Percentiles rank a stretch among this genome's conserved stretches.
Evolutionary conservation across 2,888 invertebrate genomes (phyloP).

Genomic region (Andrena hattorfiana): DNA sequence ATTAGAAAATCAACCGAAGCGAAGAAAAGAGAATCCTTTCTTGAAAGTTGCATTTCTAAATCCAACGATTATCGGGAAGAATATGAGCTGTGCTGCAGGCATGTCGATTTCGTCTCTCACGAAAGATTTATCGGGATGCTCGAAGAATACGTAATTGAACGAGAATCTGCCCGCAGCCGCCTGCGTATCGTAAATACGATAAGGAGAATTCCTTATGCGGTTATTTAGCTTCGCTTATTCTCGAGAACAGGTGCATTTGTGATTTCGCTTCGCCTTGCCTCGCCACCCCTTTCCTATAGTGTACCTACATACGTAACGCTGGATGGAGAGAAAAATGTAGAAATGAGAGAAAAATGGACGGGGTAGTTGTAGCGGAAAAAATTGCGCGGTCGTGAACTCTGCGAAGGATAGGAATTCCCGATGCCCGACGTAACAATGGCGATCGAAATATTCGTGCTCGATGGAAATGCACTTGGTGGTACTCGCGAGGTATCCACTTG

Average conservation of each 20-base stretch:
- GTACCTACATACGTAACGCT: not conserved
- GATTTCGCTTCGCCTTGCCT: not conserved
- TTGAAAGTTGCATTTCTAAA: not conserved
- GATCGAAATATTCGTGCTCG: conserved; percentile 30
- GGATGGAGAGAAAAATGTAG: not conserved
- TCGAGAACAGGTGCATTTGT: not conserved
- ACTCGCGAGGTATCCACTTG: not conserved
- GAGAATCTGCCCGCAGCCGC: conserved; percentile 6
- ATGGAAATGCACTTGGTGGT: conserved; percentile 25
- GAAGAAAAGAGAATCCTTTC: not conserved
- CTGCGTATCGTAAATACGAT: not conserved
- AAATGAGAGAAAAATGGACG: not conserved
- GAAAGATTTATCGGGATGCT: conserved; percentile 11
- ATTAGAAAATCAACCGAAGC: too few species aligned
- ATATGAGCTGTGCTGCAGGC: not conserved
- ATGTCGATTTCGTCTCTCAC: not conserved
- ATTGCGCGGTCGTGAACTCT: conserved; percentile 17
- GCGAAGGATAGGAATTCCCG: conserved; percentile 12
- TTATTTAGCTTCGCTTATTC: conserved; percentile 16
- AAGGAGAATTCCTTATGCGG: conserved; percentile 3
- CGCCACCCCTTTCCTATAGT: too few species aligned
- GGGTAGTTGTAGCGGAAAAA: conserved; percentile 15
- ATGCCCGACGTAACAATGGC: conserved; percentile 20
- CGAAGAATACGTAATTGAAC: conserved; percentile 13
- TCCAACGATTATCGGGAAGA: not conserved